Conservation (phyloP, 2,113 vertebrate genomes). For the Nibea albiflora region DNA sequence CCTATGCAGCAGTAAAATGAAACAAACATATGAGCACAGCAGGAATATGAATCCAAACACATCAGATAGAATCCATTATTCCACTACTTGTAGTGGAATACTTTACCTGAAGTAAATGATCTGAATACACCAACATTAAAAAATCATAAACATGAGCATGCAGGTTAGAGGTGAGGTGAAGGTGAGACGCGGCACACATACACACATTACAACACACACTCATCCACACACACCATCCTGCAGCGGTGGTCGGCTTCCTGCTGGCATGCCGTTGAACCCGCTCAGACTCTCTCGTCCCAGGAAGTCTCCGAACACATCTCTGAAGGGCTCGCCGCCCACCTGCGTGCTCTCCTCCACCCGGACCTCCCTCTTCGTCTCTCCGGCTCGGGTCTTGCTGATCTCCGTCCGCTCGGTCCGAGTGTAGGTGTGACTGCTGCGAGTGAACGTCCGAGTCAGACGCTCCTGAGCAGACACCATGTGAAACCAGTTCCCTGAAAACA, state of each 20-base stretch:
- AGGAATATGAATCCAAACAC: too few species aligned
- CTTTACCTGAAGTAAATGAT: neutral
- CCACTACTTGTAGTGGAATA: neutral
- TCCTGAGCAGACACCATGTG: slow-evolving; percentile 98
- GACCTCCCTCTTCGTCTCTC: slow-evolving; percentile 95
- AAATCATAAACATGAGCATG: neutral
- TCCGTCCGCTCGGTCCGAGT: slow-evolving; percentile 95
- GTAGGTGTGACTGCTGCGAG: slow-evolving; percentile 96
- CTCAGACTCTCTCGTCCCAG: slow-evolving; percentile 87
- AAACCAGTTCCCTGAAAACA: slow-evolving; percentile 91
- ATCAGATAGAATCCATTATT: too few species aligned
- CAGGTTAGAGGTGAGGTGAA: neutral
- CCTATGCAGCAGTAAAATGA: too few species aligned
- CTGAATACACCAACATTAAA: too few species aligned
- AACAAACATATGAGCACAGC: too few species aligned
- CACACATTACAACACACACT: neutral
- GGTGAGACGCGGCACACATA: neutral
- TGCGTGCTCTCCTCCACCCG: slow-evolving; percentile 96
- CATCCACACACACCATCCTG: slow-evolving; percentile 66
- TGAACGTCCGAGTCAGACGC: slow-evolving; percentile 92
- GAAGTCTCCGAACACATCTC: slow-evolving; percentile 91
- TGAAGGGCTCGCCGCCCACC: slow-evolving; percentile 93
- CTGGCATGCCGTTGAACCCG: slow-evolving; percentile 83
- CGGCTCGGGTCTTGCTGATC: slow-evolving; percentile 94
- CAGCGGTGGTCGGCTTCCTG: slow-evolving; percentile 72